These are phyloP conservation scores for Spea hammondii DNA, from an alignment of 2,797 vertebrate genomes.

Conservation along the genomic window DNA sequence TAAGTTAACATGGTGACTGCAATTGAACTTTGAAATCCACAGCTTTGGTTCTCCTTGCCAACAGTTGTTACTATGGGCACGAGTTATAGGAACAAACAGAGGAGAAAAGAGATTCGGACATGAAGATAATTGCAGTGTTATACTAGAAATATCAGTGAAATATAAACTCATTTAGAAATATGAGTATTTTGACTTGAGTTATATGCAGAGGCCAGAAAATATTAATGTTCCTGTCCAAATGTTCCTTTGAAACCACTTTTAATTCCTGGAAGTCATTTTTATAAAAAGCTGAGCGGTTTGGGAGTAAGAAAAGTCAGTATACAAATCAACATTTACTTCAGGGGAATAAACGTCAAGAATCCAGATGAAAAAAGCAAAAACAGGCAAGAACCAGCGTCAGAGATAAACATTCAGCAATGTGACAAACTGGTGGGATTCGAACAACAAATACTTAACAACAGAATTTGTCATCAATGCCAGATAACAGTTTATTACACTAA, in stretches of 20 bases:
- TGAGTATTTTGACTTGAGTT: constrained; percentile 48
- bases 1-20: constrained; percentile 42
- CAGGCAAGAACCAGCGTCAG: constrained; percentile 32
- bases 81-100: constrained; percentile 48
- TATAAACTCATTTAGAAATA: constrained; percentile 50
- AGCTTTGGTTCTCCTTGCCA: constrained; percentile 24
- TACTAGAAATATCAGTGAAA: constrained; percentile 50
- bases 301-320: constrained; percentile 65
- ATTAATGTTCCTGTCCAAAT: constrained; percentile 58
- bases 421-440: constrained; percentile 58
- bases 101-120: constrained; percentile 48
- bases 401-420: constrained; percentile 52
- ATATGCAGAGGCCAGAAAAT: constrained; percentile 53
- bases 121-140: constrained; percentile 50
- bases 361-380: constrained; percentile 54
- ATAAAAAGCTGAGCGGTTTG: constrained; percentile 62
- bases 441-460: not conserved
- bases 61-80: constrained; percentile 48
- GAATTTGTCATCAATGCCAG: not conserved
- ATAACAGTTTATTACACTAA: not conserved
- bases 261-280: constrained; percentile 69
- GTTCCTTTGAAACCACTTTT: constrained; percentile 65
- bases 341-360: constrained; percentile 56
- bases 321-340: constrained; percentile 61
- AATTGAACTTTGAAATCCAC: constrained; percentile 37